Base-by-base conservation (phyloP, 2,888 invertebrate species). In the Ischnus inquisitorius region DNA sequence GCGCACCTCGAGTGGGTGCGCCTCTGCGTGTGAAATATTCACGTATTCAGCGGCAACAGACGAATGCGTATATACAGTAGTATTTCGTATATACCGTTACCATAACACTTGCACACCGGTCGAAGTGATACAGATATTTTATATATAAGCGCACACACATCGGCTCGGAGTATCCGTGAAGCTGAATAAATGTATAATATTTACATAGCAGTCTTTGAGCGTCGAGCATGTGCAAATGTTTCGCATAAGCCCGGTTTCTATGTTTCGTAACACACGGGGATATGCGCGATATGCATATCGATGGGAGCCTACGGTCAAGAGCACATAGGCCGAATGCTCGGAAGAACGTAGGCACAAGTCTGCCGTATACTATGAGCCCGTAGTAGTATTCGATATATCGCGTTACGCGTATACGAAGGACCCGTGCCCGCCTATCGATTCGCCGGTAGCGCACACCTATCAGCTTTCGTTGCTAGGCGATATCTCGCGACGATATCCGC, bases 381-480 rank as follows among this genome's bases (percentile, higher is more conserved):
- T 14, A 54, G n/a, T 41, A 54, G 84, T 85, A 87, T 87, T 86
- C 86, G 88, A 88, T 89, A 88, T 90, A 90, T 91, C 87, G 88
- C 89, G 87, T 90, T 91, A 88, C 88, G 86, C 87, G 86, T 41
- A 34, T 34, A 57, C 34, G 22, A n/a, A 69, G 22, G 28, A 28
- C 43, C 69, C 14, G 67, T 43, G 65, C 43, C 74, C 68, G 86
- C 87, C 90, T 90, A 92, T 92, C 90, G 92, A 92, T 91, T 90
- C 87, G 87, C 77, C 82, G 87, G 87, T 87, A 90, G 89, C 68
- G n/a, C 43, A 22, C 43, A 76, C 81, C 90, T 92, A 92, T 92
- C 90, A 89, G 92, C 88, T 92, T 90, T 90, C 92, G 92, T 92
- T 92, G 92, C 92, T 91, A 92, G 90, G 92, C 89, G 90, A 92